phyloP scores from a whole-genome alignment of 2,113 vertebrate species.

The Agapornis roseicollis region DNA sequence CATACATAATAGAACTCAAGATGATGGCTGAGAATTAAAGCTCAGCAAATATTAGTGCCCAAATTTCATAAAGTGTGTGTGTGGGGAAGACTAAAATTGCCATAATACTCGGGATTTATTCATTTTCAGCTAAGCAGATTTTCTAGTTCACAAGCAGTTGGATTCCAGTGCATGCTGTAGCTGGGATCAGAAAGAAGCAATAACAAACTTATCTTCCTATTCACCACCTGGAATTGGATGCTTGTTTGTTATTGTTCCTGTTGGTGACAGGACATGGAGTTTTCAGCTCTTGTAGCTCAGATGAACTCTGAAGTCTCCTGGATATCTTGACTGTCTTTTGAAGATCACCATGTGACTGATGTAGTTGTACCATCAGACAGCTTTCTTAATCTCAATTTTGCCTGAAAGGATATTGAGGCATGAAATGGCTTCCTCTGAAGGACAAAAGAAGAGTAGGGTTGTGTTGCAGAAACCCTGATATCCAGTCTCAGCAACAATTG shows the following conservation, averaged over 20 bases:
- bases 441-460: not conserved
- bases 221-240: not conserved
- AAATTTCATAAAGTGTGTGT: not conserved
- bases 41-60: not conserved
- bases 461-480: not conserved
- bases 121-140: not conserved
- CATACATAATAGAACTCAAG: rapidly evolving
- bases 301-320: not conserved
- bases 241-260: not conserved
- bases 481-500: not conserved
- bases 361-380: not conserved
- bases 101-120: not conserved
- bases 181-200: not conserved
- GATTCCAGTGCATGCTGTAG: not conserved
- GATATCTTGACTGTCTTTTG: not conserved
- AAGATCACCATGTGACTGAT: not conserved
- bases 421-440: not conserved
- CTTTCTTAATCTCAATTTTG: not conserved
- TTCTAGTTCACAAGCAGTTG: not conserved
- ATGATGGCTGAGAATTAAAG: not conserved
- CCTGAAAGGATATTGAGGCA: not conserved
- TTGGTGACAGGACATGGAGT: not conserved
- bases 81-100: not conserved
- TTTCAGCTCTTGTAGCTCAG: not conserved
- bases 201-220: not conserved